Conservation (phyloP, 2,797 vertebrate genomes). For the Emydoidea blandingii region DNA sequence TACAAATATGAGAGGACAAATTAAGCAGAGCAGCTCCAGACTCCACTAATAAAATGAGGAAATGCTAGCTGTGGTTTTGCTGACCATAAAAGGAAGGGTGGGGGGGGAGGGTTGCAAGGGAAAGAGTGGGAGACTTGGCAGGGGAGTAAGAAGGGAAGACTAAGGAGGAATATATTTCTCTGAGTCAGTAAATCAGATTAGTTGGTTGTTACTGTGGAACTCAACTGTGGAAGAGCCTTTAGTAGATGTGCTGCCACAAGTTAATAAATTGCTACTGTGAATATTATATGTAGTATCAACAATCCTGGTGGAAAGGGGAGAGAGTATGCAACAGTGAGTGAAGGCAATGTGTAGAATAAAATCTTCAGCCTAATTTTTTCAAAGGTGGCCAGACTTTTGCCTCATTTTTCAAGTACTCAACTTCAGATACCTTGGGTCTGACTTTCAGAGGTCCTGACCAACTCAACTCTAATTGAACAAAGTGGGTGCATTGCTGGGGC, state of each 20-base stretch:
- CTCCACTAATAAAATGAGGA: conserved; percentile 16
- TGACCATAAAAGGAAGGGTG: neutral
- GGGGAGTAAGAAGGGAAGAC: neutral
- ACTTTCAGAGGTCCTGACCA: neutral
- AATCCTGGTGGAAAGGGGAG: neutral
- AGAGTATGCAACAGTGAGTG: neutral
- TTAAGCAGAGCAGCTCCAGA: conserved; percentile 5
- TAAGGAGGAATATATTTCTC: conserved; percentile 45
- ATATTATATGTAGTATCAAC: conserved; percentile 15
- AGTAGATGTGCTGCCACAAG: neutral
- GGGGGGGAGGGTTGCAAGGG: neutral
- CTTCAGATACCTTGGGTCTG: neutral
- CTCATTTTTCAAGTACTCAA: neutral
- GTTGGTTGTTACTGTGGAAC: conserved; percentile 43
- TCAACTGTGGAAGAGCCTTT: neutral
- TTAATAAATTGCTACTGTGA: neutral
- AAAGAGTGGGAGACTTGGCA: neutral
- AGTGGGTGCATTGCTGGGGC: neutral
- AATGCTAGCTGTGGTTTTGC: neutral
- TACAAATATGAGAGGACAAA: conserved; percentile 21
- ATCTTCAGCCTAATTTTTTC: neutral
- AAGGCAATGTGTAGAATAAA: neutral
- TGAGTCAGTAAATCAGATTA: conserved; percentile 58
- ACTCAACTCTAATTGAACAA: neutral
- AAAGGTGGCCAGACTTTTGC: neutral